These are phyloP conservation scores for Pterostichus madidus DNA, from an alignment of 2,888 invertebrate genomes.

Conservation along the genomic window DNA sequence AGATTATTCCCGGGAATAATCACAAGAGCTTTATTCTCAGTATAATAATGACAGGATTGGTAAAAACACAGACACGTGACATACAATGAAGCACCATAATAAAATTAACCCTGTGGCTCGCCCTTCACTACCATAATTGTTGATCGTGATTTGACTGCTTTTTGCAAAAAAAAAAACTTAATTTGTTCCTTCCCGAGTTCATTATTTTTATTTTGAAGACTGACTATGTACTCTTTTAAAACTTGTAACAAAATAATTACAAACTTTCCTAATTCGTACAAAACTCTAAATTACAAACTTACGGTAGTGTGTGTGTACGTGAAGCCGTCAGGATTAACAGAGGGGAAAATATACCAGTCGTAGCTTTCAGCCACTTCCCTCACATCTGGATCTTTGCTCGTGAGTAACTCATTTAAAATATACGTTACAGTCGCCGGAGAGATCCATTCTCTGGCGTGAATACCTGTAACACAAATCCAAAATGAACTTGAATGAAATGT, in stretches of 20 bases:
- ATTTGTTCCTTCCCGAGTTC: too few relatives aligned
- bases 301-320: conserved; percentile 82
- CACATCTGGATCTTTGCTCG: conserved; percentile 79
- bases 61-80: too few relatives aligned
- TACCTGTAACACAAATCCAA: conserved; percentile 75
- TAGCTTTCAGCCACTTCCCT: conserved; percentile 82
- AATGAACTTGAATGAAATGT: background rate
- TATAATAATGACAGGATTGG: too few relatives aligned
- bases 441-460: conserved; percentile 76
- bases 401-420: conserved; percentile 85
- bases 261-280: conserved; percentile 1
- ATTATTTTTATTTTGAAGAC: too few relatives aligned
- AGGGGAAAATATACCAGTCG: conserved; percentile 88
- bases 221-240: background rate
- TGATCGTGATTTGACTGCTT: too few relatives aligned
- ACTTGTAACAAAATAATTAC: conserved; percentile 15
- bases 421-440: conserved; percentile 84
- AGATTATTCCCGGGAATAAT: too few relatives aligned
- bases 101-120: too few relatives aligned
- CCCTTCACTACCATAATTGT: too few relatives aligned
- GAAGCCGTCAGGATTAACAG: conserved; percentile 88
- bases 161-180: too few relatives aligned
- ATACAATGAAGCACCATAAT: too few relatives aligned
- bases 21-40: too few relatives aligned
- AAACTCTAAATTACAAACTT: conserved; percentile 72